A percentile compares a stretch with the other conserved stretches of the same genome.
Conservation (phyloP, 2,888 invertebrate species). For the Caenorhabditis virilis region DNA sequence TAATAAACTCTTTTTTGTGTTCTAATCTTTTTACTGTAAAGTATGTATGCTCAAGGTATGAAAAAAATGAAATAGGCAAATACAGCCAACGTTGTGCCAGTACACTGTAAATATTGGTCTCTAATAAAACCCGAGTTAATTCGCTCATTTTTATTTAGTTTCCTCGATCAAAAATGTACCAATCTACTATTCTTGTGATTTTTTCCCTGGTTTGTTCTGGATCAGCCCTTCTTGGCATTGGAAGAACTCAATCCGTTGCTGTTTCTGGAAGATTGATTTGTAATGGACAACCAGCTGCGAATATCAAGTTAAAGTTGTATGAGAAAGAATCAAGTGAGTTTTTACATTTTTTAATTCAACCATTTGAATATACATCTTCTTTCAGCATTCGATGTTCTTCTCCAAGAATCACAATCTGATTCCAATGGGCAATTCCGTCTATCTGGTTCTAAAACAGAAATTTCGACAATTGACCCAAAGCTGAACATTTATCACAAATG, state of each 20-base stretch:
- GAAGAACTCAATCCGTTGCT: conserved; percentile 48
- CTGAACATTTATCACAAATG: conserved; percentile 56
- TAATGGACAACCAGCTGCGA: conserved; percentile 44
- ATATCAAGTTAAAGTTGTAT: conserved; percentile 50
- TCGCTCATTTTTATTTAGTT: too few species aligned
- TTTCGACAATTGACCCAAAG: conserved; percentile 48
- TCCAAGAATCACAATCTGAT: conserved; percentile 38
- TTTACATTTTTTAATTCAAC: neutral
- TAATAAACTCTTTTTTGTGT: too few species aligned
- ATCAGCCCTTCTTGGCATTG: conserved; percentile 46
- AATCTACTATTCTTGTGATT: too few species aligned
- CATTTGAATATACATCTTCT: neutral
- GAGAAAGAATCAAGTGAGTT: conserved; percentile 52
- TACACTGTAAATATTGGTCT: too few species aligned
- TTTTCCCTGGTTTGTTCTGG: too few species aligned
- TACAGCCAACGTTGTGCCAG: too few species aligned
- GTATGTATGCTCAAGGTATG: too few species aligned
- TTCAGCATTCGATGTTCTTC: conserved; percentile 46
- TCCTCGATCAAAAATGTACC: too few species aligned
- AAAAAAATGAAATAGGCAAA: too few species aligned
- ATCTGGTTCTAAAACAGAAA: conserved; percentile 47
- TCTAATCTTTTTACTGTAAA: too few species aligned
- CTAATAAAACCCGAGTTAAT: too few species aligned
- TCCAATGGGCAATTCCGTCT: conserved; percentile 46
- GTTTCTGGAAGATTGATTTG: conserved; percentile 49